Conservation (phyloP, 2,113 vertebrate species). For the Tonatia bakeri region DNA sequence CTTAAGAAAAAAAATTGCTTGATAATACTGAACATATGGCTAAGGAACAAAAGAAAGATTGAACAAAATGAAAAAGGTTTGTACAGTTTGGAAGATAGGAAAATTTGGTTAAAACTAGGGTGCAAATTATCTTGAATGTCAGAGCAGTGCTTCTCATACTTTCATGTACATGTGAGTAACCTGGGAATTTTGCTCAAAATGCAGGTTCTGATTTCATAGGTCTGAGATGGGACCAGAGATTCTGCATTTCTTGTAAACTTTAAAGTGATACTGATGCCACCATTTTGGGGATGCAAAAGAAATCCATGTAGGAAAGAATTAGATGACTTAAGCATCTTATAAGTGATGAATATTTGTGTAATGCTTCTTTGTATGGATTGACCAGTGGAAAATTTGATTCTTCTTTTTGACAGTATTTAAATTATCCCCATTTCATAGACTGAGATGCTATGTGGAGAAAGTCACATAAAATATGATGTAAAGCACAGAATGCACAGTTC, state of each 20-base stretch:
- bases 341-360: slow-evolving; percentile 22
- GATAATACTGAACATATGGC: background rate
- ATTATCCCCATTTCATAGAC: slow-evolving; percentile 28
- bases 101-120: background rate
- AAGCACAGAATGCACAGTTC: background rate
- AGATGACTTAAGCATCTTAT: background rate
- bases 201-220: background rate
- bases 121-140: background rate
- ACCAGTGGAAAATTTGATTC: slow-evolving; percentile 28
- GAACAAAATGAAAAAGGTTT: background rate
- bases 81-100: background rate
- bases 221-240: background rate
- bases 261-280: background rate
- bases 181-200: background rate
- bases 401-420: slow-evolving; percentile 20
- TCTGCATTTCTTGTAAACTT: background rate
- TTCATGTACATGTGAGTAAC: background rate
- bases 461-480: slow-evolving; percentile 18
- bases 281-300: background rate
- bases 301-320: background rate
- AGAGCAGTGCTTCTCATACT: background rate
- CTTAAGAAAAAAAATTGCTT: background rate
- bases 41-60: background rate
- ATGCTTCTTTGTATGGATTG: background rate
- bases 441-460: slow-evolving; percentile 16